A percentile compares a stretch with the other conserved stretches of the same genome.
These are phyloP conservation scores for Dromiciops gliroides DNA, from an alignment of 2,113 vertebrate genomes.

Conservation along the genomic window DNA sequence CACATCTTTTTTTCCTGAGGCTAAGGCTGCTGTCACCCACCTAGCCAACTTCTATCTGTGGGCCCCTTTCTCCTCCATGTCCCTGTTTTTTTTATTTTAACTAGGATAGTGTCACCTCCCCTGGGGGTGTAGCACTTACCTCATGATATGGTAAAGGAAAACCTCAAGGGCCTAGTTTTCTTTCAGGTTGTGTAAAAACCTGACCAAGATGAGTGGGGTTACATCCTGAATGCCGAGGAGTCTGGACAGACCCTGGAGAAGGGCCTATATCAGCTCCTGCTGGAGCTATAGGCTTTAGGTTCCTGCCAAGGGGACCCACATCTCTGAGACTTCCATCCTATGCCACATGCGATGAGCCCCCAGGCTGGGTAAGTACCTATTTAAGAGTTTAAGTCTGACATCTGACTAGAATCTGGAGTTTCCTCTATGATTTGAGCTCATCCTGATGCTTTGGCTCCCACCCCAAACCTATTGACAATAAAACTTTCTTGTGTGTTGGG, in stretches of 20 bases:
- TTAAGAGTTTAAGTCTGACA: conserved; percentile 78
- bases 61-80: conserved; percentile 69
- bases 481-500: not conserved
- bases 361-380: conserved; percentile 81
- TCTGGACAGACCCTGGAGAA: conserved; percentile 76
- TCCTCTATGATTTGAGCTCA: not conserved
- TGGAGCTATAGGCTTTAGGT: conserved; percentile 78
- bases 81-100: conserved; percentile 88
- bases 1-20: conserved; percentile 79
- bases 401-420: conserved; percentile 43
- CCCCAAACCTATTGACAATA: not conserved
- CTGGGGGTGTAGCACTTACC: conserved; percentile 88
- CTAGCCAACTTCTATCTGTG: conserved; percentile 75
- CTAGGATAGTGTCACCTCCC: conserved; percentile 89
- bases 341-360: conserved; percentile 27
- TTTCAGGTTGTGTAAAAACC: conserved; percentile 88
- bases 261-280: conserved; percentile 76
- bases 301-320: conserved; percentile 71
- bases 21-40: conserved; percentile 77
- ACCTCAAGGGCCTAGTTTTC: conserved; percentile 86
- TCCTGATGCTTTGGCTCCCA: not conserved
- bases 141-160: conserved; percentile 87
- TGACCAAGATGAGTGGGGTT: conserved; percentile 77
- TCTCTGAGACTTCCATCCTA: conserved; percentile 74
- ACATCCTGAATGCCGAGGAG: conserved; percentile 74